These are phyloP conservation scores for Meteorus cinctellus DNA, from an alignment of 2,888 invertebrate genomes.

Conservation along the genomic window DNA sequence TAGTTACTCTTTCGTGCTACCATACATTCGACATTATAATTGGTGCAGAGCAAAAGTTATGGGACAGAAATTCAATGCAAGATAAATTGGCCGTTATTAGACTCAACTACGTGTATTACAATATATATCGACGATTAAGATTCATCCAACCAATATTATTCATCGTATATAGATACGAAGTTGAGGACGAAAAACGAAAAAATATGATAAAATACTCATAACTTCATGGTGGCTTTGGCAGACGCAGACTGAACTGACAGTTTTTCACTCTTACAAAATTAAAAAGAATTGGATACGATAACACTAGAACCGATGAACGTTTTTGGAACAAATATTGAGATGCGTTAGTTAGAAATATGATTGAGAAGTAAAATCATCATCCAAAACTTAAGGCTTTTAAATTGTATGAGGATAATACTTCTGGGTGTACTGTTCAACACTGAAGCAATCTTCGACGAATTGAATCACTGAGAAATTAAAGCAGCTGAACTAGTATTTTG, in stretches of 20 bases:
- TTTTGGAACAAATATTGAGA: background rate
- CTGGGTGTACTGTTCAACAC: background rate
- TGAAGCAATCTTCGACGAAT: background rate
- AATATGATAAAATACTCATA: constrained; percentile 14
- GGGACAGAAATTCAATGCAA: constrained; percentile 63
- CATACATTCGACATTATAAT: constrained; percentile 51
- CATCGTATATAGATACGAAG: background rate
- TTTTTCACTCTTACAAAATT: constrained; percentile 13
- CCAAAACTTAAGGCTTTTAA: background rate
- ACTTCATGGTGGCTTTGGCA: constrained; percentile 22
- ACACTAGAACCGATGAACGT: constrained; percentile 36
- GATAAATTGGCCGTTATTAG: too few species aligned
- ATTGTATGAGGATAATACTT: background rate
- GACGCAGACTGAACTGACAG: constrained; percentile 9
- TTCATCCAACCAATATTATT: background rate
- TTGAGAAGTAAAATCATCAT: background rate
- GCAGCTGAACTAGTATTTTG: background rate
- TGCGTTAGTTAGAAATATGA: background rate
- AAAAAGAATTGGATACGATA: constrained; percentile 29
- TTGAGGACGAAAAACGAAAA: background rate
- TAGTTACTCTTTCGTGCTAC: background rate
- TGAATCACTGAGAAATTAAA: background rate
- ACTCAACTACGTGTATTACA: too few species aligned
- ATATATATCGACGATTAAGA: background rate
- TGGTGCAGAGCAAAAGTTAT: constrained; percentile 58